These are phyloP conservation scores for Mirounga angustirostris DNA, from an alignment of 2,113 vertebrate genomes.

Conservation along the genomic window DNA sequence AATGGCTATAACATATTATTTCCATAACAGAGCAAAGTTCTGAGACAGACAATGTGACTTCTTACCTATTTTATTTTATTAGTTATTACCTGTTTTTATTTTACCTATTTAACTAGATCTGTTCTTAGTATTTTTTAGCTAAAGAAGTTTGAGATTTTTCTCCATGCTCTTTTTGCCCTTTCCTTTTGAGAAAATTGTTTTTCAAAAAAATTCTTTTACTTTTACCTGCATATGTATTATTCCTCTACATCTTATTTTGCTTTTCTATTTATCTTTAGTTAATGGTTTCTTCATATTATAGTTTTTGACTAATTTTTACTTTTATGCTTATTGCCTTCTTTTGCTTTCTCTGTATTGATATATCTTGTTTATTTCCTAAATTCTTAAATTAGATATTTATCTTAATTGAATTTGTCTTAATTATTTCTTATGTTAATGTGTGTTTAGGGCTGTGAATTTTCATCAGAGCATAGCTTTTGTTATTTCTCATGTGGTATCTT, in stretches of 20 bases:
- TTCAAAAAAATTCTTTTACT: neutral
- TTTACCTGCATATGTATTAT: neutral
- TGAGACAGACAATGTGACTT: neutral
- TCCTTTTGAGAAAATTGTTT: neutral
- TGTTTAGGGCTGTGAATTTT: neutral
- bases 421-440: neutral
- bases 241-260: neutral
- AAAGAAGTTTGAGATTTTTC: neutral
- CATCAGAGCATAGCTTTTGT: neutral
- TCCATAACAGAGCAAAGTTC: neutral
- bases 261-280: neutral
- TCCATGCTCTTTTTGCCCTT: neutral
- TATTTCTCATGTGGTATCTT: neutral
- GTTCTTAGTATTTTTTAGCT: neutral
- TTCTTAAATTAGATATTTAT: neutral
- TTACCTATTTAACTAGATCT: neutral
- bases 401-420: neutral
- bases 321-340: neutral
- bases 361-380: neutral
- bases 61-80: neutral
- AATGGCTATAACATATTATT: neutral
- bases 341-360: neutral
- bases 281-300: neutral
- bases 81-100: neutral
- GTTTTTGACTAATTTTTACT: neutral